These are phyloP conservation scores for Anser cygnoides DNA, from an alignment of 2,113 vertebrate genomes.

Conservation along the genomic window DNA sequence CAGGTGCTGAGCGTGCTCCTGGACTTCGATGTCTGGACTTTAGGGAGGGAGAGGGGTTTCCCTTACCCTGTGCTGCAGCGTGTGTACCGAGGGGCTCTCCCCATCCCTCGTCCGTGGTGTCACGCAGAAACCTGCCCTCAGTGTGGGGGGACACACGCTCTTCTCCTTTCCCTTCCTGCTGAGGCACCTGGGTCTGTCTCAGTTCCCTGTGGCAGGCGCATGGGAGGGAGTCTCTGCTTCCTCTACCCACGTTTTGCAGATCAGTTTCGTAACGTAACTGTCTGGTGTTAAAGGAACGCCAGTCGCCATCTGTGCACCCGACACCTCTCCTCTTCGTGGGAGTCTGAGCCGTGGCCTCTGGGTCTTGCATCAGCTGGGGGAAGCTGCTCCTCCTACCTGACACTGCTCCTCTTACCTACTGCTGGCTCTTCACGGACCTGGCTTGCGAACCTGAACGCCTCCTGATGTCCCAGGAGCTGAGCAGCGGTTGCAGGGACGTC, in stretches of 20 bases:
- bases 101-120: rapidly evolving
- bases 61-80: neutral
- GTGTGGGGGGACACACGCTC: neutral
- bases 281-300: neutral
- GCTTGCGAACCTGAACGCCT: neutral
- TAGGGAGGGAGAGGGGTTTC: neutral
- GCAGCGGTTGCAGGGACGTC: neutral
- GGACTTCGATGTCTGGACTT: rapidly evolving
- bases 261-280: rapidly evolving
- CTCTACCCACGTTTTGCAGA: neutral
- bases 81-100: neutral
- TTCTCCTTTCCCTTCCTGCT: neutral
- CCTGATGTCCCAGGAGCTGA: neutral
- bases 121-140: neutral
- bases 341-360: neutral
- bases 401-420: neutral
- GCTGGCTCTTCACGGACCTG: neutral
- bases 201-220: neutral
- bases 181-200: neutral
- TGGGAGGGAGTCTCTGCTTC: neutral
- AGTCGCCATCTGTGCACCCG: neutral
- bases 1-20: neutral
- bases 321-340: neutral
- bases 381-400: neutral
- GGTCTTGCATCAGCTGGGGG: neutral